Base-by-base conservation (phyloP, 1,140 invertebrate species). In the Brachionus rubens region DNA sequence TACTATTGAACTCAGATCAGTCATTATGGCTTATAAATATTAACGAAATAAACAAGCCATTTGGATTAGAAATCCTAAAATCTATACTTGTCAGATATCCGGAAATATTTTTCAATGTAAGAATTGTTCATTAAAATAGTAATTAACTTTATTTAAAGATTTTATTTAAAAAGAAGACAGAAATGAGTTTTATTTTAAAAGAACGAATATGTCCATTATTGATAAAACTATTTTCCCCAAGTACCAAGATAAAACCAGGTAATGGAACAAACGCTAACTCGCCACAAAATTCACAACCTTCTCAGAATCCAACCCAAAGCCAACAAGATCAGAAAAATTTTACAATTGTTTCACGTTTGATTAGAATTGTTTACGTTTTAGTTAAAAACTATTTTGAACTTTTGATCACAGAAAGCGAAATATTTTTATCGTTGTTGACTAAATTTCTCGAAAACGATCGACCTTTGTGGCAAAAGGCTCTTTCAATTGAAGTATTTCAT, bases 371-470 rank as follows among this genome's bases (percentile, higher is more conserved):
- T 19, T 91, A 92, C 6, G 90, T 96, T 79, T 87, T 98, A 24
- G 90, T 98, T 80, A 91, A 93, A 82, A 91, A 94, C 82, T 98
- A 97, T 86, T 95, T 98, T 82, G 88, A 88, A 19, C 86, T 96
- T 78, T 84, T 98, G 87, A 94, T 96, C 82, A 98, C 95, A 3
- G 96, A 99, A 85, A 97, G 94, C 85, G 96, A 99, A 86, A 98
- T 99, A 80, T 98, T 99, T 84, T 86, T 98, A 48, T 96, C 94
- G 0, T 86, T 98, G 36, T 91, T 98, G 41, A 92, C 98, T 3
- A 97, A 98, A 83, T 98, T 98, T 86, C 83, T 99, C 81, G 94
- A 98, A 85, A 91, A 91, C 10, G 96, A 98, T 80, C 96, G 96
- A 85, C 92, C 93, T 26, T 87, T 90, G 48, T 99, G 96, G 96